Evolutionary conservation across 2,113 vertebrate species (phyloP), one percentile per base, ranked within the genome.

Genomic region (Colistium nudipinnis): DNA sequence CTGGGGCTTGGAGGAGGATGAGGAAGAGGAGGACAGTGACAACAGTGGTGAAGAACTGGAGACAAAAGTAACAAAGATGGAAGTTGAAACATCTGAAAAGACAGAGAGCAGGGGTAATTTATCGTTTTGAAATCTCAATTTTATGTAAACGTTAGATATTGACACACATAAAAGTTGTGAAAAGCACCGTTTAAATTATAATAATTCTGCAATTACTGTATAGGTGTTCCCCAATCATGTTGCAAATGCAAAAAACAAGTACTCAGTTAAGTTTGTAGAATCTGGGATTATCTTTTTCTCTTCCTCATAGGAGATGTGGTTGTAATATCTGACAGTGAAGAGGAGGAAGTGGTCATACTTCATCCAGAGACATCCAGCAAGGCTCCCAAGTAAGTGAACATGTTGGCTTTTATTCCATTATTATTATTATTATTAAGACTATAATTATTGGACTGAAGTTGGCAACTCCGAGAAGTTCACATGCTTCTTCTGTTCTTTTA

Each of bases 321-420:
- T 24, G 85, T 96, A 3, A 86, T 99, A 67, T 97, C 96, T 0
- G 97, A 98, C 82, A 99, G 94, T 2, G 98, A 99, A 83, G 98
- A 99, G 61, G 98, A 99, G 52, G 96, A 98, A 11, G 94, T 97
- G 51, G 81, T 99, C 63, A 93, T 99, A 78, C 90, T 99, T 59
- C 90, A 96, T 17, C 92, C 94, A 7, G 90, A 94, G 66, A 77
- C 80, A 19, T 7, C 78, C 55, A 73, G 72, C 24, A 90, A 85
- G 81, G 83, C 82, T 86, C 78, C 82, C 38, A 94, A 92, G 95
- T 97, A 91, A 91, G 62, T 14, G 11, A 1, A 52, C 1, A 8
- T 45, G 4, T n/a, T 20, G 6, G 39, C 0, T 41, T 27, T 22
- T n/a, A 45, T 45, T 19, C 9, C 3, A 45, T 45, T 45, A 59